Evolutionary conservation across 2,797 vertebrate species (phyloP), one percentile per base, ranked within the genome.

Genomic region (Leptoclinus maculatus): DNA sequence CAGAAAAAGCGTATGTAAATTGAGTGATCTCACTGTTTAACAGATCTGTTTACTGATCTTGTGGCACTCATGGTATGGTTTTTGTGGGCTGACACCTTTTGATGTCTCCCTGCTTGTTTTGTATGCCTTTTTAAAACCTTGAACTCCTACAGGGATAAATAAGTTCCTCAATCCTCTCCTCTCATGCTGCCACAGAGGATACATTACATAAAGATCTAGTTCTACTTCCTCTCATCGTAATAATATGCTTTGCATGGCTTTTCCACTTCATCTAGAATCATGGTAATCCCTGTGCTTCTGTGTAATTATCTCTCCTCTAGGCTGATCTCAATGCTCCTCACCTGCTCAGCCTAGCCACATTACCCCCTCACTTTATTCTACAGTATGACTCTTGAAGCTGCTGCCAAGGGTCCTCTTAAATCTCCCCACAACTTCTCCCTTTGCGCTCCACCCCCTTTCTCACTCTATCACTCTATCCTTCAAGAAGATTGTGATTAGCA

Each of bases 261-360:
- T 90, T 87, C 87, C 89, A 83, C 93, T 93, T 90, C 91, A 91
- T 93, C 89, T 92, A 91, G 87, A 92, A 88, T 92, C 89, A 91
- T 81, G 83, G 83, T 93, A 94, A 94, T 93, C 93, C 93, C 89
- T 86, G 80, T 84, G 91, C 91, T 90, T 89, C 87, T 90, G 87
- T 89, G 91, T 94, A 94, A 95, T 95, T 94, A 95, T 92, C 87
- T 90, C 86, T 90, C 88, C 91, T 93, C 89, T 82, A 82, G 89
- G 83, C 88, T 93, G 89, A 91, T 91, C 91, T 91, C 83, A 69
- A 88, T 87, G 80, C 89, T 87, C 84, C 90, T 90, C 92, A 93
- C 92, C 91, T 93, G 88, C 90, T 91, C 88, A 91, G 87, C 79
- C 74, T 90, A 57, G 88, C 91, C 89, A 91, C 89, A 92, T 93